Conservation (phyloP, 2,113 vertebrate species). For the Callospermophilus lateralis region DNA sequence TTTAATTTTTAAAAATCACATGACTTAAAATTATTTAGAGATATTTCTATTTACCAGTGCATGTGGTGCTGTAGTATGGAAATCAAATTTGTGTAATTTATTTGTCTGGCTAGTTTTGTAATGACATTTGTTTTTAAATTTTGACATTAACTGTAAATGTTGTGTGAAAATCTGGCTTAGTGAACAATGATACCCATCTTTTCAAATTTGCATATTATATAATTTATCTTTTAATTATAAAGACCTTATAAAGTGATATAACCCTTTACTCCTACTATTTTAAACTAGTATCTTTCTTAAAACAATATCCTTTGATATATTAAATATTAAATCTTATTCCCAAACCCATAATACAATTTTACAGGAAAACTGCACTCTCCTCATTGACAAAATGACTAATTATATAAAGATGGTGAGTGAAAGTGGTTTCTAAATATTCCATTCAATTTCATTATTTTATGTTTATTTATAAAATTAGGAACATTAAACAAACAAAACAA, state of each 20-base stretch:
- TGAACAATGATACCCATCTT: background rate
- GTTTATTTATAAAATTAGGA: conserved; percentile 33
- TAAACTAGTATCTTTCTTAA: background rate
- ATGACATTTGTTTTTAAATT: conserved; percentile 22
- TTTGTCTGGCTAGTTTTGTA: background rate
- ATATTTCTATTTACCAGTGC: background rate
- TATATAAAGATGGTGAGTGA: background rate
- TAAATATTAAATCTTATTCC: background rate
- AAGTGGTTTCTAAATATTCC: background rate
- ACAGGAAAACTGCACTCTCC: background rate
- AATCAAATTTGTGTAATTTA: background rate
- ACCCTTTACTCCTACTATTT: background rate
- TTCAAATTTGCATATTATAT: background rate
- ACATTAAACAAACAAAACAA: background rate
- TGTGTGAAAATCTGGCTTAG: background rate
- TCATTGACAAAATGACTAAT: background rate
- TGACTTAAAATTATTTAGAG: conserved; percentile 15
- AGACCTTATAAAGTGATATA: background rate
- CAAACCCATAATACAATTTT: background rate
- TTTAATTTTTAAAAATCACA: background rate
- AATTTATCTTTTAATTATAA: background rate
- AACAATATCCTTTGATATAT: background rate
- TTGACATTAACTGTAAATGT: background rate
- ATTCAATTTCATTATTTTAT: background rate
- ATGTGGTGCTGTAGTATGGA: background rate